phyloP scores from a whole-genome alignment of 1,140 invertebrate species.

The Trichonephila clavipes region DNA sequence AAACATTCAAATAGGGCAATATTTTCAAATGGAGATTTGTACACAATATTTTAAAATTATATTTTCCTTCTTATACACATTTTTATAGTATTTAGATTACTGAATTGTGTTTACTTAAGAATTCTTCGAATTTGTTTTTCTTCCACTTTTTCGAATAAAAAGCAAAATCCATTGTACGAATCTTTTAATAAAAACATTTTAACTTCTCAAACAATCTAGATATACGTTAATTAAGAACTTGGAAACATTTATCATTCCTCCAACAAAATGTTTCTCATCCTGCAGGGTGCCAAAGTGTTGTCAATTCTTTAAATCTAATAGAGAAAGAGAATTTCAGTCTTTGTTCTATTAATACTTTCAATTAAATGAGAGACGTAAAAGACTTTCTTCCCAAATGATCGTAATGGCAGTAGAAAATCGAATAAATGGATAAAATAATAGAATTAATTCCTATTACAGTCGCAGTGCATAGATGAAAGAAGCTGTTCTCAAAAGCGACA shows the following conservation, averaged over 20 bases:
- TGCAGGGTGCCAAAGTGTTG: background rate
- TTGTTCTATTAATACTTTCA: conserved; percentile 32
- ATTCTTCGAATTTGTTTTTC: no score
- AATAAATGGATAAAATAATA: background rate
- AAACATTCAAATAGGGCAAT: no score
- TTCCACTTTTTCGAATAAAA: no score
- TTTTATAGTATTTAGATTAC: no score
- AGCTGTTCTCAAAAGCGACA: background rate
- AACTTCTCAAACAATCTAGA: background rate
- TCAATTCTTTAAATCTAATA: conserved; percentile 7
- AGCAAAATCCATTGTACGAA: no score
- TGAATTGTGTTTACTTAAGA: no score
- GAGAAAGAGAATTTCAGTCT: conserved; percentile 18
- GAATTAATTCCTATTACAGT: background rate
- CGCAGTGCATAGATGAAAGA: background rate
- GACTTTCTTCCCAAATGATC: background rate
- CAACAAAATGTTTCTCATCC: background rate
- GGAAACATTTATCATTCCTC: background rate
- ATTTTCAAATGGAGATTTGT: no score
- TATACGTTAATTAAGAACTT: background rate
- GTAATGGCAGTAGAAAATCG: conserved; percentile 14
- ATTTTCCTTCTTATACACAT: no score
- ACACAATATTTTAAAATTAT: no score
- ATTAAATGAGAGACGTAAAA: conserved; percentile 12
- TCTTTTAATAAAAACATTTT: background rate